phyloP scores from a whole-genome alignment of 2,797 vertebrate species.

The Diglossa cyanea region DNA sequence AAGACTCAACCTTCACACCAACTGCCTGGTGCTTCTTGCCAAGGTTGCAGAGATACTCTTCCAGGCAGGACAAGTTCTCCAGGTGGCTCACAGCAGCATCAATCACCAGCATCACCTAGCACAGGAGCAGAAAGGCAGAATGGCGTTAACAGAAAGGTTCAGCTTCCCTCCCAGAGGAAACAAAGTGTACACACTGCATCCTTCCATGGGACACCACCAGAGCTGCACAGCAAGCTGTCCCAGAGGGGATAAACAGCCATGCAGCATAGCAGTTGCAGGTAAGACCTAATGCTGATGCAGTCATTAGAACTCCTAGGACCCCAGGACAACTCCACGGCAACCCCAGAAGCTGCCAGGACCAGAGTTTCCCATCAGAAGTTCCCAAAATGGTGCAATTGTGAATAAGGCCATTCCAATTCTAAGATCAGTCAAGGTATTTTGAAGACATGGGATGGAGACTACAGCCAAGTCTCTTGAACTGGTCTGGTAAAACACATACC shows the following conservation, averaged over 20 bases:
- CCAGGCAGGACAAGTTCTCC: slow-evolving; percentile 88
- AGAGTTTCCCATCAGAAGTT: neutral
- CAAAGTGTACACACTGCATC: neutral
- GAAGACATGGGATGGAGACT: neutral
- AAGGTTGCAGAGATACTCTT: slow-evolving; percentile 88
- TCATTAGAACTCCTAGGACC: neutral
- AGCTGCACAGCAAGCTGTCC: neutral
- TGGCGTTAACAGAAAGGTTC: neutral
- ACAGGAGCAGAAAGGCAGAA: neutral
- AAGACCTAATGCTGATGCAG: neutral
- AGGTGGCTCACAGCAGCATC: slow-evolving; percentile 90
- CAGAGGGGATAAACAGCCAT: neutral
- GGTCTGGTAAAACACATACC: neutral
- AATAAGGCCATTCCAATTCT: neutral
- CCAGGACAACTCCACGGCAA: neutral
- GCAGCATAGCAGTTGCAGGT: neutral
- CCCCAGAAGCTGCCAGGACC: neutral
- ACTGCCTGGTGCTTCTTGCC: slow-evolving; percentile 91
- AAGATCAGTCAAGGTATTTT: neutral
- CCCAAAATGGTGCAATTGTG: neutral
- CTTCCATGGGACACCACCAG: neutral
- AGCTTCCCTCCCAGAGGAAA: neutral
- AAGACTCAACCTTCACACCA: slow-evolving; percentile 89
- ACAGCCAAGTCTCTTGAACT: neutral
- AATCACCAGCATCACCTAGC: slow-evolving; percentile 94